Base-by-base conservation (phyloP, 37 sponge, comb jelly and placozoan genomes). In the Chondrilla cf. caribensis region DNA sequence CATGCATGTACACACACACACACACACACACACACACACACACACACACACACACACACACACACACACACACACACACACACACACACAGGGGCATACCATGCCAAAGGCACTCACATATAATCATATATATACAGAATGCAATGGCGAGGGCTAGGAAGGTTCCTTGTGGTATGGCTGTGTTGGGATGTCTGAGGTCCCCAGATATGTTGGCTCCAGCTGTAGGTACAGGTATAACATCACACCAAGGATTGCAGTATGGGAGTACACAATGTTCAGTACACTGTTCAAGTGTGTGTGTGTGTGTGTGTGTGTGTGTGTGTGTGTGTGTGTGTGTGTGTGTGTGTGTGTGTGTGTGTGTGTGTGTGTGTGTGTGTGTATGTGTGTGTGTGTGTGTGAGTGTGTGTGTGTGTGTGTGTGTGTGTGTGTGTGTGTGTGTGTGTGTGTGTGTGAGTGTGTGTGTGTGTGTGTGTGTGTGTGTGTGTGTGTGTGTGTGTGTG, bases 121-220 rank as follows among this genome's bases (percentile, higher is more conserved):
- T 47, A 47, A 47, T 47, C 1, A 89, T 40, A 81, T 98, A 98
- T 17, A 96, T 68, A 37, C 79, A 38, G 54, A 93, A 96, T 38
- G 96, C 94, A 79, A 98, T 86, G 24, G 75, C 88, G 80, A 90
- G 89, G 25, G 99, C 94, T 26, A 88, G 58, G 3, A 98, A 79
- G 6, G 99, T 98, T 0, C 99, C 99, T 54, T 87, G 77, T 17
- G 99, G 99, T 24, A 98, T 98, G 75, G 99, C 57, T 41, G 79
- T 84, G 62, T 97, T 95, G 2, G 99, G 97, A 81, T 94, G 94
- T 83, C 94, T 95, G 66, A 98, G 83, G 58, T 98, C 96, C 39
- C 97, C 99, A 35, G 97, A 96, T 77, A 98, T 98, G 81, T 98
- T 98, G 42, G 96, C 97, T 73, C 99, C 99, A 87, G 98, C 97